Evolutionary conservation across 2,113 vertebrate species (phyloP), one percentile per base, ranked within the genome.

Genomic region (Zeus faber): DNA sequence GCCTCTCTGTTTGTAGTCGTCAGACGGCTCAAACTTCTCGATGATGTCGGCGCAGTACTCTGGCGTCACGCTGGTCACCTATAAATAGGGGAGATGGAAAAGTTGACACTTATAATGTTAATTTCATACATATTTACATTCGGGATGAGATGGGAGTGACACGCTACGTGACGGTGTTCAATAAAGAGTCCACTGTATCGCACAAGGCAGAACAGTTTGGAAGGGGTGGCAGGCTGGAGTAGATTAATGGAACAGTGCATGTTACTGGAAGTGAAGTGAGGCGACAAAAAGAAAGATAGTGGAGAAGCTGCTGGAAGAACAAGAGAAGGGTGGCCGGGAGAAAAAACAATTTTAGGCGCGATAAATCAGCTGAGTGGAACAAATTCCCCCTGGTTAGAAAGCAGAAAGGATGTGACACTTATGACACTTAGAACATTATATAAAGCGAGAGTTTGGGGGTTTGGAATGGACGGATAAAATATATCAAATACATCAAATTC

Each of bases 11-110:
- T 95, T 98, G 79, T 96, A 95, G 83, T 98, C 95, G 60, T 95
- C 91, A 0, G 92, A 93, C 50, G 92, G 82, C 75, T 99, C 97
- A 80, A 99, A 97, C 78, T 96, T 98, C 72, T 91, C 87, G 74
- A 98, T 92, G 79, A 99, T 88, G 82, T 98, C 95, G 76, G 92
- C 85, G 54, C 94, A 93, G 44, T 90, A 92, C 51, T 98, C 96
- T 45, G 90, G 77, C 0, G 95, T 96, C 77, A 98, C 92, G 13
- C 89, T 94, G 63, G 54, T 81, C 93, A 98, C 94, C 97, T 99
- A 82, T 44, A 69, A 65, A 29, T 13, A n/a, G 76, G 43, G 84
- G 84, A 72, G 8, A 35, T 35, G 10, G 1, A 14, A 13, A 13
- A 35, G 10, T 35, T 14, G 33, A n/a, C 33, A 35, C 11, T 35